Conservation (phyloP, 2,113 vertebrate genomes). For the Muscicapa adusta region DNA sequence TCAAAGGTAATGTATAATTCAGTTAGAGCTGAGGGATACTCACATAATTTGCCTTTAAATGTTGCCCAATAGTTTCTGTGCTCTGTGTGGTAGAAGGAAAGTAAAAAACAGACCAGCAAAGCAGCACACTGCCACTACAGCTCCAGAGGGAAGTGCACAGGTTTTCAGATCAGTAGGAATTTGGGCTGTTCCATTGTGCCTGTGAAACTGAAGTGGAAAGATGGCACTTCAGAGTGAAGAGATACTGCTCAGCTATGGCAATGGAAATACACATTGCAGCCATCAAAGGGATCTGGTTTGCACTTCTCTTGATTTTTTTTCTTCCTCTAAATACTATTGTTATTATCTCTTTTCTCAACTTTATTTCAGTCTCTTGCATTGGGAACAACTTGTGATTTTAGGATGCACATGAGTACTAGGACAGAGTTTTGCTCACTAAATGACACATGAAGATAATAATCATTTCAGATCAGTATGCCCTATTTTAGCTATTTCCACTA, state of each 20-base stretch:
- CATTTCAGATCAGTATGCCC: background rate
- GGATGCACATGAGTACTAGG: background rate
- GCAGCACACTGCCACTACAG: background rate
- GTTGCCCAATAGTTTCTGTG: background rate
- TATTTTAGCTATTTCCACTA: background rate
- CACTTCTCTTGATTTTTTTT: background rate
- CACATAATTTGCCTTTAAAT: background rate
- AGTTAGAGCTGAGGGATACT: background rate
- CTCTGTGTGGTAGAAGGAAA: background rate
- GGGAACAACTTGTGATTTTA: background rate
- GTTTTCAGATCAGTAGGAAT: background rate
- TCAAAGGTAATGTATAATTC: background rate
- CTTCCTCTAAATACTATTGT: background rate
- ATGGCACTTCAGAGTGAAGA: background rate
- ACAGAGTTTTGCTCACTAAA: background rate
- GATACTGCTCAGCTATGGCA: background rate
- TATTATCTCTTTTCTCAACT: background rate
- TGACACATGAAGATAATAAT: background rate
- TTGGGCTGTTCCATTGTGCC: background rate
- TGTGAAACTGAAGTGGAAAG: background rate
- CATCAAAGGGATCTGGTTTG: background rate
- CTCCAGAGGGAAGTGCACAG: background rate
- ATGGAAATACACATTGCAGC: background rate
- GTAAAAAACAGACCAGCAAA: background rate
- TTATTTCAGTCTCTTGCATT: background rate